Percentiles rank a stretch among this genome's conserved stretches.
phyloP scores from a whole-genome alignment of 2,113 vertebrate species.

The Lepisosteus osseus region DNA sequence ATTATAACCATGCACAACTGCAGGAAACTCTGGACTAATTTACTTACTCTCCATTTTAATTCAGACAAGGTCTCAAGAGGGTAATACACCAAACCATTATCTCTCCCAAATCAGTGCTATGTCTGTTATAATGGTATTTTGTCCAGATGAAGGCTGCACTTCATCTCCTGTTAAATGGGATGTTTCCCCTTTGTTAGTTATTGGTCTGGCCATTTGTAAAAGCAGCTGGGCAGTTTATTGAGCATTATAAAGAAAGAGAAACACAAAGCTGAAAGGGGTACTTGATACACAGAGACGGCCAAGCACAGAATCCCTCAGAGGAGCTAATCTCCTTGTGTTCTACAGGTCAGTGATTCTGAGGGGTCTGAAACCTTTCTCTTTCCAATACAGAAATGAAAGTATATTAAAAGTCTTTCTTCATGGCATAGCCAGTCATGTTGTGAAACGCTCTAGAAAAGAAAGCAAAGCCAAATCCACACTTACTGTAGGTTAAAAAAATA shows the following conservation, averaged over 20 bases:
- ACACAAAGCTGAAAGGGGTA: background rate
- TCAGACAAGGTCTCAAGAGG: background rate
- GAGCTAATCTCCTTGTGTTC: constrained; percentile 6
- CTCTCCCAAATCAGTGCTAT: background rate
- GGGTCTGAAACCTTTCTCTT: background rate
- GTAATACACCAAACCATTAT: background rate
- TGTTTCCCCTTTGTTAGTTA: background rate
- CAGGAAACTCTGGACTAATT: background rate
- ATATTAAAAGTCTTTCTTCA: too few species aligned
- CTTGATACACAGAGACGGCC: constrained; percentile 8
- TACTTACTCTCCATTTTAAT: background rate
- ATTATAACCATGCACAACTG: background rate
- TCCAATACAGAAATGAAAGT: background rate
- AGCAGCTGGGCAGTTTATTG: background rate
- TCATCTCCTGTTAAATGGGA: constrained; percentile 3
- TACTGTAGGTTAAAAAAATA: too few species aligned
- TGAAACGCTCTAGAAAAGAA: constrained; percentile 45
- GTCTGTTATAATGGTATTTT: constrained; percentile 1
- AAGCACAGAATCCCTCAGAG: background rate
- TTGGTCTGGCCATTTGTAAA: background rate
- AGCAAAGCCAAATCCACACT: too few species aligned
- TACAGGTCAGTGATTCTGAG: constrained; percentile 14
- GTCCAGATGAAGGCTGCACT: constrained; percentile 2
- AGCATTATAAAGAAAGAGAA: background rate
- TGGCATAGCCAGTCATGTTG: constrained; percentile 16